phyloP scores from a whole-genome alignment of 2,797 vertebrate genomes.

The Danio albolineatus region DNA sequence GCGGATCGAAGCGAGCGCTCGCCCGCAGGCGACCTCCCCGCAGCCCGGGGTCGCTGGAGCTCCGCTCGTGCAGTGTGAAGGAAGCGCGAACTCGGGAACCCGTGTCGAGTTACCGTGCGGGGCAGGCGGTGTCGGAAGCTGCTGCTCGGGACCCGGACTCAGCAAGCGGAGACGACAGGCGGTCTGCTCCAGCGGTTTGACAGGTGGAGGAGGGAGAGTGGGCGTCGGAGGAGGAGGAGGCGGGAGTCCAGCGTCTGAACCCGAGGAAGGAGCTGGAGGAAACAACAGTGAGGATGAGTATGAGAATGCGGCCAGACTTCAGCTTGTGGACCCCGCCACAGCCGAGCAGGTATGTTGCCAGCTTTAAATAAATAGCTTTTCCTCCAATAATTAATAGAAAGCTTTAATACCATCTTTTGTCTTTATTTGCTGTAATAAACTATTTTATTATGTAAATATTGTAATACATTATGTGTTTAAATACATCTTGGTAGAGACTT shows the following conservation, averaged over 20 bases:
- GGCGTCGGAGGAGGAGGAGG: constrained; percentile 61
- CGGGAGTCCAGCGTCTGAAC: constrained; percentile 56
- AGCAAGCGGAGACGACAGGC: constrained; percentile 69
- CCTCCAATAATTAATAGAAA: neutral
- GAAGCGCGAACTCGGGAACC: constrained; percentile 37
- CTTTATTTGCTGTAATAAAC: too few relatives aligned
- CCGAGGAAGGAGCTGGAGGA: constrained; percentile 76
- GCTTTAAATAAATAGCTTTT: neutral
- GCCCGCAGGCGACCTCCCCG: constrained; percentile 63
- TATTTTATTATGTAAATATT: too few relatives aligned
- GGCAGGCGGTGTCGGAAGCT: constrained; percentile 52
- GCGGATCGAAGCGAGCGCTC: constrained; percentile 64
- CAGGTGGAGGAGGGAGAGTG: constrained; percentile 61
- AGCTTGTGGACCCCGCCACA: constrained; percentile 75
- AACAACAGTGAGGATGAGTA: constrained; percentile 85
- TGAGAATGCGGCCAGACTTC: constrained; percentile 74
- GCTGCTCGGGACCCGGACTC: constrained; percentile 69
- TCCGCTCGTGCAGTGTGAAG: constrained; percentile 53
- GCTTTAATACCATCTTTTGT: too few relatives aligned
- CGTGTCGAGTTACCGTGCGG: constrained; percentile 52
- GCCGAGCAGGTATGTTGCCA: constrained; percentile 73
- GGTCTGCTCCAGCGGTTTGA: constrained; percentile 60
- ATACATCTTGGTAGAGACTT: too few relatives aligned
- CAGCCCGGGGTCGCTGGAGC: constrained; percentile 59
- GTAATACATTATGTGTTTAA: too few relatives aligned